phyloP scores from a whole-genome alignment of 1,140 invertebrate species.

The Himalopsyche phryganea region DNA sequence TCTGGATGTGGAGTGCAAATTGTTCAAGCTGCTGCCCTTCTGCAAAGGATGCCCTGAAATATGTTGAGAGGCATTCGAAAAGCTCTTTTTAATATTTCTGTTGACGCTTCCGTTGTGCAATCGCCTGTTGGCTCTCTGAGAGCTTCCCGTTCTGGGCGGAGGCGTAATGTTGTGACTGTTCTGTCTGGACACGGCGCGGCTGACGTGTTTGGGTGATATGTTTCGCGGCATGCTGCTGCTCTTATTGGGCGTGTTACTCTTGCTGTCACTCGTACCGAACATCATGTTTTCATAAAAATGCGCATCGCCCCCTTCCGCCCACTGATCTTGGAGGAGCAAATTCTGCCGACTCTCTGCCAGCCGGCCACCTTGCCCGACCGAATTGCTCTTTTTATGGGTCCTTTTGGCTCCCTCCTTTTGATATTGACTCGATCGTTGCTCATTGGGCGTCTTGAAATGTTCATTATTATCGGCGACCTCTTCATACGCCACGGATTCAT shows the following conservation, averaged over 20 bases:
- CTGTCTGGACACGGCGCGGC: conserved; percentile 13
- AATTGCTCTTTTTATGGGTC: conserved; percentile 50
- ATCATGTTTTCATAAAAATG: conserved; percentile 51
- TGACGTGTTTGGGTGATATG: conserved; percentile 34
- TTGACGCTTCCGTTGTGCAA: conserved; percentile 9
- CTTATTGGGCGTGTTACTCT: conserved; percentile 34
- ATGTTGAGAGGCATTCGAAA: conserved; percentile 29
- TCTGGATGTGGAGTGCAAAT: conserved; percentile 23
- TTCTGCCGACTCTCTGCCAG: conserved; percentile 50
- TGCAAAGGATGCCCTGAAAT: conserved; percentile 13
- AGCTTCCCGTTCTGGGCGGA: not conserved
- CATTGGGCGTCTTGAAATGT: conserved; percentile 36
- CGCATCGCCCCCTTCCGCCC: conserved; percentile 35
- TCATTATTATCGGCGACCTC: conserved; percentile 18
- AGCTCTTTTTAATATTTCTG: conserved; percentile 28
- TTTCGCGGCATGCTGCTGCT: conserved; percentile 50
- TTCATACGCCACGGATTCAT: conserved; percentile 25
- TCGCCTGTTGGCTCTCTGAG: conserved; percentile 14
- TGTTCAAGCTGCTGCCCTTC: conserved; percentile 31
- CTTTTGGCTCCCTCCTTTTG: conserved; percentile 38
- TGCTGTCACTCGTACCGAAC: conserved; percentile 36
- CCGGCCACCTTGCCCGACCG: conserved; percentile 44
- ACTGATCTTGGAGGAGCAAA: conserved; percentile 45
- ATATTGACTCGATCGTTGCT: conserved; percentile 45
- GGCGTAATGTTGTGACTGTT: conserved; percentile 20